These are phyloP conservation scores for Hymenochirus boettgeri DNA, from an alignment of 2,113 vertebrate species.

Conservation along the genomic window DNA sequence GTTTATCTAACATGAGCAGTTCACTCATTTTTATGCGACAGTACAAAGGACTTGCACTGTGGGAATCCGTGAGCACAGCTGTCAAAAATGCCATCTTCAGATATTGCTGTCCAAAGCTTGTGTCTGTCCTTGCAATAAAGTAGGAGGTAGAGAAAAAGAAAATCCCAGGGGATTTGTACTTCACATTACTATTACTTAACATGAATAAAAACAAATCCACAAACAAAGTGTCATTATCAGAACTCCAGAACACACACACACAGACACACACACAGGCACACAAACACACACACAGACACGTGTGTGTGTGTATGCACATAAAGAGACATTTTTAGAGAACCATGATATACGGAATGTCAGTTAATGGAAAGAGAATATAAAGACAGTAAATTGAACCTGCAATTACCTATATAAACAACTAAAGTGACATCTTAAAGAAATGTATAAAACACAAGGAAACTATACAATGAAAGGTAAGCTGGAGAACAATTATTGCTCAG, in stretches of 20 bases:
- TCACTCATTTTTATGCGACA: constrained; percentile 32
- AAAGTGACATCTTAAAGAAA: too few species aligned
- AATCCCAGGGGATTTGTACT: constrained; percentile 29
- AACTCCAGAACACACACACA: not conserved
- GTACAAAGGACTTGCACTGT: constrained; percentile 37
- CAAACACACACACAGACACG: too few species aligned
- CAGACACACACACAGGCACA: not conserved
- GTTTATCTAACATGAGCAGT: constrained; percentile 47
- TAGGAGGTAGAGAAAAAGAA: constrained; percentile 13
- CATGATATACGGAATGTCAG: too few species aligned
- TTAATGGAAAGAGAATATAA: too few species aligned
- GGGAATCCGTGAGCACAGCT: constrained; percentile 38
- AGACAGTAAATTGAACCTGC: too few species aligned
- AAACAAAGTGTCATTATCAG: constrained; percentile 7
- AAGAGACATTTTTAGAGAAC: too few species aligned
- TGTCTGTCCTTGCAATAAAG: constrained; percentile 6
- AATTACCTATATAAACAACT: too few species aligned
- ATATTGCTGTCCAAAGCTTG: constrained; percentile 32
- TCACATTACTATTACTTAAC: constrained; percentile 28
- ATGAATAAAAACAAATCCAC: constrained; percentile 23
- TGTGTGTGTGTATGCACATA: too few species aligned
- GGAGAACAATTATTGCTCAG: too few species aligned
- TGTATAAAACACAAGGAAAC: too few species aligned
- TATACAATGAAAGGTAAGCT: too few species aligned
- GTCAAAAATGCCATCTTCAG: constrained; percentile 40